Evolutionary conservation across 2,888 invertebrate species (phyloP).

Genomic region (Hypolimnas misippus): DNA sequence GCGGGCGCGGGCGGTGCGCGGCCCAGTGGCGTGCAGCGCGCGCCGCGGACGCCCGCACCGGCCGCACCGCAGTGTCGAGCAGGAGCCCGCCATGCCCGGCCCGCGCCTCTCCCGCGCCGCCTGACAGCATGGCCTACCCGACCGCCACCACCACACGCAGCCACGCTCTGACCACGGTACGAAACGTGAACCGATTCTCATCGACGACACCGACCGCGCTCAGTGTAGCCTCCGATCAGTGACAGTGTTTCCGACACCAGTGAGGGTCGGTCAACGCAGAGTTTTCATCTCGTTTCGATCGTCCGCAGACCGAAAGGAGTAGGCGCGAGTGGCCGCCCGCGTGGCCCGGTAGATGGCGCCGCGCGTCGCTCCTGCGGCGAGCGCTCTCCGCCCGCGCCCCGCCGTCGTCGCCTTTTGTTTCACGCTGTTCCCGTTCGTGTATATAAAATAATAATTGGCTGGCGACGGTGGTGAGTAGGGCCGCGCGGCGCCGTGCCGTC

Average conservation of each 20-base stretch:
- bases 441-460: conserved; percentile 80
- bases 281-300: conserved; percentile 80
- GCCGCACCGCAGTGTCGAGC: conserved; percentile 83
- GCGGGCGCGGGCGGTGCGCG: conserved; percentile 71
- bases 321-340: conserved; percentile 77
- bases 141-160: conserved; percentile 83
- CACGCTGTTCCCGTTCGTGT: conserved; percentile 68
- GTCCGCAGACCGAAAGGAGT: conserved; percentile 78
- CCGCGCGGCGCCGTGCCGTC: conserved; percentile 77
- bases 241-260: conserved; percentile 70
- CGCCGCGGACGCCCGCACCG: conserved; percentile 83
- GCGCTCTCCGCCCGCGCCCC: conserved; percentile 78
- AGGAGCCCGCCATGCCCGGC: conserved; percentile 83
- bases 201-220: conserved; percentile 32
- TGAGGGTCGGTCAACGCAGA: conserved; percentile 66
- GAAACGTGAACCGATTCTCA: conserved; percentile 44
- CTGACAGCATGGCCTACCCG: conserved; percentile 83
- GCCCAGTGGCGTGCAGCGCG: conserved; percentile 82
- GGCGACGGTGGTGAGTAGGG: conserved; percentile 73
- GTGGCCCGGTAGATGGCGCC: conserved; percentile 81
- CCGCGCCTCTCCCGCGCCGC: conserved; percentile 82
- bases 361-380: conserved; percentile 82
- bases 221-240: conserved; percentile 58
- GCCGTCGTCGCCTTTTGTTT: conserved; percentile 77
- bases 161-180: conserved; percentile 84